Conservation (phyloP, 2,888 invertebrate genomes). For the Sesia bembeciformis region DNA sequence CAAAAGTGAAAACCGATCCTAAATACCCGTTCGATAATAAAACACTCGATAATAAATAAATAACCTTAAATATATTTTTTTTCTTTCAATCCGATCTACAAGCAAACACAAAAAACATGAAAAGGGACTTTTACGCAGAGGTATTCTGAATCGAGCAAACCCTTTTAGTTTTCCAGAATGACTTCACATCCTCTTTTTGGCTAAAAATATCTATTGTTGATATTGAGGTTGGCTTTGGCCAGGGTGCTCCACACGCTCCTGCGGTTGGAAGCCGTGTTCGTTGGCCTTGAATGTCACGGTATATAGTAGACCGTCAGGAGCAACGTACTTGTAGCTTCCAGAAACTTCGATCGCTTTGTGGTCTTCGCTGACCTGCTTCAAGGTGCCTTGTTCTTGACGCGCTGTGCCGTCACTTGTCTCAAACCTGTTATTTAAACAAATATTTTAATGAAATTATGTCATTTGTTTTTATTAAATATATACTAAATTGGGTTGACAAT, state of each 20-base stretch:
- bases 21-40: no score
- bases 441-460: background rate
- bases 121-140: no score
- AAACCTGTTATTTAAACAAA: conserved; percentile 28
- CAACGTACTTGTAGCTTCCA: conserved; percentile 69
- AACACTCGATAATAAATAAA: no score
- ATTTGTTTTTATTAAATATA: background rate
- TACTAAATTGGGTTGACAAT: no score
- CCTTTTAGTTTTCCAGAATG: no score
- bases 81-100: no score
- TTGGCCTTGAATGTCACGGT: conserved; percentile 70
- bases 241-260: conserved; percentile 49
- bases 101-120: no score
- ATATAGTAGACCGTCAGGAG: conserved; percentile 69
- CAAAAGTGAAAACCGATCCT: no score
- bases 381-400: conserved; percentile 66
- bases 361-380: conserved; percentile 67
- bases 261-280: conserved; percentile 75
- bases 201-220: conserved; percentile 6
- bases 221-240: conserved; percentile 15
- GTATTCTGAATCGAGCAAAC: no score
- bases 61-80: no score
- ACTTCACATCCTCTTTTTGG: background rate
- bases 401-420: conserved; percentile 70
- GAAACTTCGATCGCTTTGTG: conserved; percentile 65